Evolutionary conservation across 2,888 invertebrate genomes (phyloP).

Genomic region (Euzophera pinguis): DNA sequence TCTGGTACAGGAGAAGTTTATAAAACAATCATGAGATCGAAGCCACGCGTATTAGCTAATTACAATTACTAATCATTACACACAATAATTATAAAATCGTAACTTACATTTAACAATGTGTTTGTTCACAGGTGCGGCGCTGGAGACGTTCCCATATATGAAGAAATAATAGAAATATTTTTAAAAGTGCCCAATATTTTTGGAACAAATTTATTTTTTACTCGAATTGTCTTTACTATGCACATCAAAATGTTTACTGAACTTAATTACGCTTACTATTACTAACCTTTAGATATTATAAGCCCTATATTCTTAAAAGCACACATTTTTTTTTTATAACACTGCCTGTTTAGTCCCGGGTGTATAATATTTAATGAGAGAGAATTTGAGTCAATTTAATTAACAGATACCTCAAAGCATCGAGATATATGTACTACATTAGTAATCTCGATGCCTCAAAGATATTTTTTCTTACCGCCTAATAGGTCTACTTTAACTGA

Average conservation of each 20-base stretch:
- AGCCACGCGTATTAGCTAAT: too few species aligned
- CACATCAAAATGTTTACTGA: constrained; percentile 41
- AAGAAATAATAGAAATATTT: constrained; percentile 31
- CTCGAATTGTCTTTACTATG: constrained; percentile 50
- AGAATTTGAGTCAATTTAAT: neutral
- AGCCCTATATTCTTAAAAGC: constrained; percentile 13
- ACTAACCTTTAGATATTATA: constrained; percentile 45
- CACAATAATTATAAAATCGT: too few species aligned
- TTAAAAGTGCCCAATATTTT: constrained; percentile 61
- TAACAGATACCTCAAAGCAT: too few species aligned
- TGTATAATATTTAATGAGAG: neutral
- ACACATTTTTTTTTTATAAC: constrained; percentile 14
- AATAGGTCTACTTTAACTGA: too few species aligned
- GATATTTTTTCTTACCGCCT: too few species aligned
- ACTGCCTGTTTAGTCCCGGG: constrained; percentile 11
- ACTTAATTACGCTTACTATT: constrained; percentile 29
- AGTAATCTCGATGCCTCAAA: too few species aligned
- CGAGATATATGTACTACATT: too few species aligned
- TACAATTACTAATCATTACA: too few species aligned
- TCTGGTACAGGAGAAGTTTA: too few species aligned
- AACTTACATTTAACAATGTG: neutral
- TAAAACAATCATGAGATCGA: too few species aligned
- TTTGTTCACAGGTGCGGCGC: constrained; percentile 53
- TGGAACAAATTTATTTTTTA: constrained; percentile 65
- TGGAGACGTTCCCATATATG: constrained; percentile 61